Conservation (phyloP, 2,113 vertebrate species). For the Merops nubicus region DNA sequence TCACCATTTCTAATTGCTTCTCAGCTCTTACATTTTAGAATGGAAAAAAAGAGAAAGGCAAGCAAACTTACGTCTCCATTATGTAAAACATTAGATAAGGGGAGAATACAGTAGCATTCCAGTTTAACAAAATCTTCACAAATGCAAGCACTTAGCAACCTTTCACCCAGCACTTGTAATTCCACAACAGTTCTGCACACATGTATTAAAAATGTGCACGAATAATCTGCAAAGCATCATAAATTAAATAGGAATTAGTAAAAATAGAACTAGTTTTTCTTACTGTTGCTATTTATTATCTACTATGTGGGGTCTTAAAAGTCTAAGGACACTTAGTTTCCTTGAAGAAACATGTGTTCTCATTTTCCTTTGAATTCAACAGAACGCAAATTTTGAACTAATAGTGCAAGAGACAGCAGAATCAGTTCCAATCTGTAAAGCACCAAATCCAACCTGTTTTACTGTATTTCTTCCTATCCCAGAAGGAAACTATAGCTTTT, state of each 20-base stretch:
- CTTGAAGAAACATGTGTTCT: neutral
- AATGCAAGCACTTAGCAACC: neutral
- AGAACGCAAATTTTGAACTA: neutral
- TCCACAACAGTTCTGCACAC: neutral
- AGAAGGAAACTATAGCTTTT: neutral
- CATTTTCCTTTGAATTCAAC: neutral
- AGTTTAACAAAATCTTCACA: neutral
- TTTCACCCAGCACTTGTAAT: neutral
- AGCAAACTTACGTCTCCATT: conserved; percentile 16
- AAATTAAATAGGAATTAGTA: neutral
- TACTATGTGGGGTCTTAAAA: neutral
- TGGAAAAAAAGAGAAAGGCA: neutral
- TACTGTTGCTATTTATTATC: neutral
- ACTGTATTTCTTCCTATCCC: neutral
- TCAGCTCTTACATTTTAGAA: conserved; percentile 3
- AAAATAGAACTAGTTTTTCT: neutral
- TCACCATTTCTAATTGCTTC: conserved; percentile 71
- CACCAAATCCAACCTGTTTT: neutral
- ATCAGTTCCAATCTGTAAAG: neutral
- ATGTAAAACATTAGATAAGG: neutral
- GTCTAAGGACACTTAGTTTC: neutral
- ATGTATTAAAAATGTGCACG: neutral
- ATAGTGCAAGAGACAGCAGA: neutral
- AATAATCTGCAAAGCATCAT: neutral
- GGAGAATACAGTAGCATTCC: neutral